Evolutionary conservation across 2,797 vertebrate genomes (phyloP).

Genomic region (Furcifer pardalis): DNA sequence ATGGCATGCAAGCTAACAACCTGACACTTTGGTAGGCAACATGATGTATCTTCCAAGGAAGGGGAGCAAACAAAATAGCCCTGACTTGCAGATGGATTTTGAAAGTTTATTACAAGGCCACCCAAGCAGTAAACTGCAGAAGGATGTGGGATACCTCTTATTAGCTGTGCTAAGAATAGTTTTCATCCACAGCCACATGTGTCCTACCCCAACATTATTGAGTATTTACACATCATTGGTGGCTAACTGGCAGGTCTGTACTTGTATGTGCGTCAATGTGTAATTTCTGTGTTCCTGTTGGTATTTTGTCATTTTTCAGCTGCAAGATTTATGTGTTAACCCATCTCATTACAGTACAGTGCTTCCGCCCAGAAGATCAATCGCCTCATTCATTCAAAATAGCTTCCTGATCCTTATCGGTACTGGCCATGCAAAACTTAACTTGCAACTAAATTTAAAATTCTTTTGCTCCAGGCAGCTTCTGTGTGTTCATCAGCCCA

Average conservation of each 20-base stretch:
- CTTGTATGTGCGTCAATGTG: not conserved
- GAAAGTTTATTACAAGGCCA: not conserved
- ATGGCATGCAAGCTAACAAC: not conserved
- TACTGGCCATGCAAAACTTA: not conserved
- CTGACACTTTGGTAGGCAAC: not conserved
- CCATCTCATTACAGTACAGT: not conserved
- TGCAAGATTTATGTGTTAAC: not conserved
- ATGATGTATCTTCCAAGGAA: not conserved
- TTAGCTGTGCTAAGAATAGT: not conserved
- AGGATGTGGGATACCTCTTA: not conserved
- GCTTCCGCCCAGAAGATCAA: not conserved
- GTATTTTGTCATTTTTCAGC: not conserved
- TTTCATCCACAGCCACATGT: too few species aligned
- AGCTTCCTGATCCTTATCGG: not conserved
- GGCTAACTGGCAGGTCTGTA: not conserved
- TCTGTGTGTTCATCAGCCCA: slow-evolving; percentile 32
- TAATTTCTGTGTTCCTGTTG: not conserved
- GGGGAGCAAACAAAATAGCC: not conserved
- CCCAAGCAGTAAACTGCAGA: not conserved
- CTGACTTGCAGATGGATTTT: not conserved
- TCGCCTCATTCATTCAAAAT: not conserved
- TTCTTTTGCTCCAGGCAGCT: not conserved
- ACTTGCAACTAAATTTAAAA: not conserved
- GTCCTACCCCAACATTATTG: not conserved
- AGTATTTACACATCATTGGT: not conserved